Base-by-base conservation (phyloP, 1,140 invertebrate species). In the Drosophila sproati region DNA sequence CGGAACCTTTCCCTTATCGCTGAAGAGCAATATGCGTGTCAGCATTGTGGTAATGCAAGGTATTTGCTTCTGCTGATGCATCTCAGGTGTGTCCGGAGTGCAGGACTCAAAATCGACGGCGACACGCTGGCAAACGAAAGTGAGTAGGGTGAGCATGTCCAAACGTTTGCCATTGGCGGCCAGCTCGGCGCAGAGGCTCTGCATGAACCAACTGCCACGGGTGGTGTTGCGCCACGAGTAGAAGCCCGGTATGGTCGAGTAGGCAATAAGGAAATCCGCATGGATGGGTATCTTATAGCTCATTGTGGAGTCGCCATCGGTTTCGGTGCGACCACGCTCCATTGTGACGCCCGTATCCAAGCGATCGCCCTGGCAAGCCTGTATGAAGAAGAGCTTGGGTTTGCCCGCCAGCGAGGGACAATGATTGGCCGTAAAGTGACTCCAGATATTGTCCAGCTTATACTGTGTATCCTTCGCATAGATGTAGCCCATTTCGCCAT, bases 221-320 rank as follows among this genome's bases (percentile, higher is more conserved):
- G 96, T 96, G n/a, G 97, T 98, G 89, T 99, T 99, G 51, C 98
- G 95, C 98, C 98, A 99, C 1, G 98, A 98, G 93, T 96, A 99
- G 93, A 95, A 97, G 56, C 97, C 98, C 83, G 98, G 96, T 56
- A 99, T 96, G 28, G 98, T 98, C 3, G 98, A 98, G 92, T 98
- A 99, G 8, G 96, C 97, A 82, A 99, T 97, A 8, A 99, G 93
- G 92, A 99, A 98, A 93, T 99, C 98, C n/a, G 98, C 98, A 93
- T 98, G 96, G 51, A 95, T 94, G 5, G 98, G 98, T 91, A 99
- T 98, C 83, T 96, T 96, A 83, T 97, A 98, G 32, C 93, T 93
- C 51, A 91, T 86, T 3, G 94, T 93, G 37, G 94, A 93, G 73
- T 93, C 93, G 7, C 96, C 95, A 94, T 97, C 96, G 3, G 95